Percentiles rank a stretch among this genome's conserved stretches.
These are phyloP conservation scores for Cheilosia pagana DNA, from an alignment of 2,888 invertebrate genomes.

Conservation along the genomic window DNA sequence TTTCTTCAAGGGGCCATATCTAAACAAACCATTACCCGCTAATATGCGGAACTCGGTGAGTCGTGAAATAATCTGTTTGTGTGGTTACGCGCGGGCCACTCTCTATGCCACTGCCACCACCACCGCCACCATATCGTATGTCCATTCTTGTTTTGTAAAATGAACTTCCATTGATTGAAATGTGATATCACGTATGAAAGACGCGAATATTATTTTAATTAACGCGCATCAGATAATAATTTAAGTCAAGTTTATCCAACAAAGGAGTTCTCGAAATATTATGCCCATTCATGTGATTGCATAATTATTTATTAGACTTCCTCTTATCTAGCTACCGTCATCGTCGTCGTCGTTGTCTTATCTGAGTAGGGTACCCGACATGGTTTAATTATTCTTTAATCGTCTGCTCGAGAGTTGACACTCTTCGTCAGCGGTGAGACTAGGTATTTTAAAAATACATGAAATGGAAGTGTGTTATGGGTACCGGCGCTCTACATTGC, in stretches of 20 bases:
- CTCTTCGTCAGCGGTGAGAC: not conserved
- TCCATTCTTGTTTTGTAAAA: slow-evolving; percentile 35
- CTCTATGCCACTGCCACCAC: not conserved
- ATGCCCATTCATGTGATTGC: slow-evolving; percentile 34
- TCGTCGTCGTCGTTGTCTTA: slow-evolving; percentile 8
- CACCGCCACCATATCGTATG: slow-evolving; percentile 15
- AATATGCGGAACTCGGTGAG: slow-evolving; percentile 41
- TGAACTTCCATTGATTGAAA: slow-evolving; percentile 55
- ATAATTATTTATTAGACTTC: slow-evolving; percentile 54
- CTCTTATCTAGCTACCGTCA: slow-evolving; percentile 15
- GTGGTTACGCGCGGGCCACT: slow-evolving; percentile 6
- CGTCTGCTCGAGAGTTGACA: slow-evolving; percentile 18
- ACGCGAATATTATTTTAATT: slow-evolving; percentile 54
- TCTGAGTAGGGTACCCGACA: slow-evolving; percentile 11
- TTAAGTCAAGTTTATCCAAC: slow-evolving; percentile 36
- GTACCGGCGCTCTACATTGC: not conserved
- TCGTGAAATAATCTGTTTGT: slow-evolving; percentile 16
- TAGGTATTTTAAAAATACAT: slow-evolving; percentile 14
- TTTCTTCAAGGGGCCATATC: slow-evolving; percentile 39
- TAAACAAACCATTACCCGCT: slow-evolving; percentile 16
- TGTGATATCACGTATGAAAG: slow-evolving; percentile 55
- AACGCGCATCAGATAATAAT: slow-evolving; percentile 6
- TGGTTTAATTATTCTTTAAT: slow-evolving; percentile 24
- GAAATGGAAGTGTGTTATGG: not conserved
- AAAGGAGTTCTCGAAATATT: slow-evolving; percentile 22